phyloP scores from a whole-genome alignment of 2,888 invertebrate species.

The Tipula vernalis region DNA sequence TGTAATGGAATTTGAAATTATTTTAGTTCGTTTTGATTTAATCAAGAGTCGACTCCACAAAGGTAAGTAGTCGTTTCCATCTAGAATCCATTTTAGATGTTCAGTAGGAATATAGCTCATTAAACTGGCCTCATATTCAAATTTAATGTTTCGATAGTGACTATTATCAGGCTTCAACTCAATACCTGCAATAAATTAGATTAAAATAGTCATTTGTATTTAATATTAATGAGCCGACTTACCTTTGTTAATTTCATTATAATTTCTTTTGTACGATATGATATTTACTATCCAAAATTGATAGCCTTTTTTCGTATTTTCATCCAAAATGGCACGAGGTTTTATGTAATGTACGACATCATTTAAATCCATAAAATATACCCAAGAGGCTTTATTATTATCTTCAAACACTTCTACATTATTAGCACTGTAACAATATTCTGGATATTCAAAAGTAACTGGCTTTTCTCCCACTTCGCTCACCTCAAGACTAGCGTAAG shows the following conservation, averaged over 20 bases:
- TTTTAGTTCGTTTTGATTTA: slow-evolving; percentile 25
- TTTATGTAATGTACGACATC: slow-evolving; percentile 26
- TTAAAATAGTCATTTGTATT: not conserved
- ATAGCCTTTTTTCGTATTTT: slow-evolving; percentile 11
- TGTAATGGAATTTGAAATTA: slow-evolving; percentile 23
- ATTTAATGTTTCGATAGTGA: not conserved
- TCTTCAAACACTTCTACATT: not conserved
- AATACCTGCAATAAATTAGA: not conserved
- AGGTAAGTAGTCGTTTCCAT: slow-evolving; percentile 20
- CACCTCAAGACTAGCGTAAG: slow-evolving; percentile 38
- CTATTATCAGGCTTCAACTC: not conserved
- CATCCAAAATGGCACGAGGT: slow-evolving; percentile 21
- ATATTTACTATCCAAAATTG: not conserved
- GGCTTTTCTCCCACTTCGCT: slow-evolving; percentile 19
- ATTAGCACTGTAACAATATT: not conserved
- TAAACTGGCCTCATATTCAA: not conserved
- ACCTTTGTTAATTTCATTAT: not conserved
- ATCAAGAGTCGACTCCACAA: slow-evolving; percentile 28
- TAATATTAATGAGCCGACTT: not conserved
- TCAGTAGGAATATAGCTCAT: not conserved
- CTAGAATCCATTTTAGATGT: not conserved
- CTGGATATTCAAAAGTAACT: slow-evolving; percentile 15
- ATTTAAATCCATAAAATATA: slow-evolving; percentile 23
- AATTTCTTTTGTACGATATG: not conserved
- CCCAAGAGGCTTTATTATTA: slow-evolving; percentile 31